phyloP scores from a whole-genome alignment of 2,797 vertebrate species.

The Phoeniculus purpureus region DNA sequence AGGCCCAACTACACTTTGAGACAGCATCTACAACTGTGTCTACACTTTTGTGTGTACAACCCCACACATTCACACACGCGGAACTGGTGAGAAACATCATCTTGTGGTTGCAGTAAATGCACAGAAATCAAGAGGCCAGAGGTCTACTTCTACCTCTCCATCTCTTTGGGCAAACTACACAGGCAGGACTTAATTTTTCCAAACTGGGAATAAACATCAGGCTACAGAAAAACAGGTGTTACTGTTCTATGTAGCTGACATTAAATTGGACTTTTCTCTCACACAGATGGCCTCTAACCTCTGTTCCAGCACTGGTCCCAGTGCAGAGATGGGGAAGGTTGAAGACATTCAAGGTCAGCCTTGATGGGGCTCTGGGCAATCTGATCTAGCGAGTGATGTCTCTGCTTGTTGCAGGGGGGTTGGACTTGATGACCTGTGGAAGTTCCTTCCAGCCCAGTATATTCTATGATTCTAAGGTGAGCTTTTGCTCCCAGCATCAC shows the following conservation, averaged over 20 bases:
- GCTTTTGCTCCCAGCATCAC: background rate
- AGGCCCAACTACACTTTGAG: slow-evolving; percentile 33
- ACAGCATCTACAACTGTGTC: background rate
- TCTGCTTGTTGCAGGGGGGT: too few relatives aligned
- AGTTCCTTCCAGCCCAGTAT: too few relatives aligned
- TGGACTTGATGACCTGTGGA: too few relatives aligned
- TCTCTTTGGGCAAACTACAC: background rate
- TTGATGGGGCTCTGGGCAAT: too few relatives aligned
- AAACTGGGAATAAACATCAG: background rate
- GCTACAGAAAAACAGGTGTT: background rate
- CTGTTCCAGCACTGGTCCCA: background rate
- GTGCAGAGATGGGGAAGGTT: background rate
- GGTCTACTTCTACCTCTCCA: background rate
- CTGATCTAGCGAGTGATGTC: too few relatives aligned
- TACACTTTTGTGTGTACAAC: background rate
- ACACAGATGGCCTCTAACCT: background rate
- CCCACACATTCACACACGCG: background rate
- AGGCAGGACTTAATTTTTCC: background rate
- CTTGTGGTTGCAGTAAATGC: background rate
- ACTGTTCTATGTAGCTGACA: fast-evolving
- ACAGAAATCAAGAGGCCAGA: background rate
- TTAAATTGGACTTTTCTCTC: background rate
- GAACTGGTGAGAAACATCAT: background rate
- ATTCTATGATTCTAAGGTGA: background rate
- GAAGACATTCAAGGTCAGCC: too few relatives aligned